Evolutionary conservation across 2,113 vertebrate species (phyloP), one percentile per base, ranked within the genome.

Genomic region (Haemorhous mexicanus): DNA sequence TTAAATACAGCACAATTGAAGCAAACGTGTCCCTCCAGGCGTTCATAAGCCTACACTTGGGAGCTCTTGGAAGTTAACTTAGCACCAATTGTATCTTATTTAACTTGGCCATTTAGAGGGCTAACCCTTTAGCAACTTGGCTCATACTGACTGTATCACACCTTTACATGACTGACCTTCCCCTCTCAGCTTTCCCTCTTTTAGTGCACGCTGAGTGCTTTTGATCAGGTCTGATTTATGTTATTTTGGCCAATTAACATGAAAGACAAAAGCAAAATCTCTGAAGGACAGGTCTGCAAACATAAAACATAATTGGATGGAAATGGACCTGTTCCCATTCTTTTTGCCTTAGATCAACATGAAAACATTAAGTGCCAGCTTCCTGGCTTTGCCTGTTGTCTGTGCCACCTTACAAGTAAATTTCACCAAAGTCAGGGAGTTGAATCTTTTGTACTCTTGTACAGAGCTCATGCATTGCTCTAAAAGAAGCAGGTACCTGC

Each of bases 41-140:
- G 46, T 77, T 78, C 69, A 28, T 91, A 97, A 98, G 93, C 81
- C 75, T 32, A 14, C 81, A 75, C 47, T 88, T 96, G 96, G 80
- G 96, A 97, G 94, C 94, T 90, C 95, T 96, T 96, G 93, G 91
- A 97, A 95, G 90, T 78, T 94, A 93, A 95, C 81, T 97, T 97
- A 96, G 89, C 75, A 90, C 92, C 33, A 93, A 83, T 91, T 84
- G 62, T 94, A 64, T 94, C 93, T 97, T 98, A 96, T 98, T 98
- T 98, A 95, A 80, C 96, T 98, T 98, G 96, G 97, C 95, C 13
- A 35, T 77, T 94, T 93, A 69, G 88, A 96, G 74, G 90, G 63
- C 81, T 93, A 94, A 80, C 77, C 75, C 76, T 96, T 95, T 74
- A 97, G 96, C 84, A 95, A 92, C 89, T 97, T 98, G 98, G 97